Percentiles rank a stretch among this genome's conserved stretches.
phyloP scores from a whole-genome alignment of 1,140 invertebrate genomes.

The Megathymus violae region DNA sequence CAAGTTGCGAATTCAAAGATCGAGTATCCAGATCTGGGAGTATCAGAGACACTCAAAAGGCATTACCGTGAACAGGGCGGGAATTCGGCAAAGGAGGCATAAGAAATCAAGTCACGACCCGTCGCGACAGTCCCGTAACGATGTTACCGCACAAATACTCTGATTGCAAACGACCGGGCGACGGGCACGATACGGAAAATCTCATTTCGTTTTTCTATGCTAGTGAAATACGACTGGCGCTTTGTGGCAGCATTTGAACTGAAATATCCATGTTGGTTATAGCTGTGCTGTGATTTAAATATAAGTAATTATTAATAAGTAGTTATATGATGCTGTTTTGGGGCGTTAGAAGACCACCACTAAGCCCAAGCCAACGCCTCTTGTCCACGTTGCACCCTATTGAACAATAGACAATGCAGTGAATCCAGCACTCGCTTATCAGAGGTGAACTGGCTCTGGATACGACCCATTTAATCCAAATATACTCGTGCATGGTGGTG shows the following conservation, averaged over 20 bases:
- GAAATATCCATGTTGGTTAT: conserved; percentile 15
- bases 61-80: conserved; percentile 31
- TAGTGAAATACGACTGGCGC: conserved; percentile 15
- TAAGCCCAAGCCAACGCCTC: too few species aligned
- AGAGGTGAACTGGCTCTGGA: too few species aligned
- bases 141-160: conserved; percentile 59
- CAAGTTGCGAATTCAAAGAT: conserved; percentile 20
- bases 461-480: too few species aligned
- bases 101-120: conserved; percentile 60
- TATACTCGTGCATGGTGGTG: too few species aligned
- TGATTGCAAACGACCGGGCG: conserved; percentile 66
- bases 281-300: too few species aligned
- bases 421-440: too few species aligned
- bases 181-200: conserved; percentile 48
- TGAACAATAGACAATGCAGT: too few species aligned
- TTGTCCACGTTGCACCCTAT: too few species aligned
- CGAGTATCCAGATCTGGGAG: conserved; percentile 39
- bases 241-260: not conserved
- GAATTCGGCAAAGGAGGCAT: conserved; percentile 45
- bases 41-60: conserved; percentile 41
- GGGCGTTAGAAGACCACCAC: too few species aligned
- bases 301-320: too few species aligned
- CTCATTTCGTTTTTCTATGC: conserved; percentile 37
- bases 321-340: too few species aligned
- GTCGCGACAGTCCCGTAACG: conserved; percentile 55